Evolutionary conservation across 2,888 invertebrate species (phyloP).

Genomic region (Magallana nippona): DNA sequence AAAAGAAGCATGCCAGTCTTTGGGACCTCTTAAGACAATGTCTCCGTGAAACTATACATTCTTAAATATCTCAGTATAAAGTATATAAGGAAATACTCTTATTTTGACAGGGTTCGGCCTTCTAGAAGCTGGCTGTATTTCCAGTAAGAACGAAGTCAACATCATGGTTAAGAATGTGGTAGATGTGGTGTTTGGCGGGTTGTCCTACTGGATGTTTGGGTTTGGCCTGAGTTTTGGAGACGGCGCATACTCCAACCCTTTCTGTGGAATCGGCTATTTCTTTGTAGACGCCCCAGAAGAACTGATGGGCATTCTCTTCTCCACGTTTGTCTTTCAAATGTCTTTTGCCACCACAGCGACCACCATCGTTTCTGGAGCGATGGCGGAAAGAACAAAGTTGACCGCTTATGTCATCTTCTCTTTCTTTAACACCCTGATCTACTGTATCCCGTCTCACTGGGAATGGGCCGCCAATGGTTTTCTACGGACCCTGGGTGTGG

Average conservation of each 20-base stretch:
- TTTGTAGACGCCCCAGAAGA: constrained; percentile 83
- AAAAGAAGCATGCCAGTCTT: too few relatives aligned
- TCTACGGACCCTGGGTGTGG: constrained; percentile 59
- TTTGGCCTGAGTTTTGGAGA: constrained; percentile 92
- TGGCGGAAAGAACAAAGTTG: constrained; percentile 78
- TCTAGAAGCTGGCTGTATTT: constrained; percentile 94
- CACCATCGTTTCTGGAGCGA: constrained; percentile 78
- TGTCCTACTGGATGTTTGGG: constrained; percentile 97
- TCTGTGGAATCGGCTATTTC: constrained; percentile 92
- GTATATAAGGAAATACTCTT: neutral
- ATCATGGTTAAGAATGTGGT: constrained; percentile 99
- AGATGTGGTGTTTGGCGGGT: constrained; percentile 95
- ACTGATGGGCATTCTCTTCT: constrained; percentile 67
- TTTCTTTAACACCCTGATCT: constrained; percentile 74
- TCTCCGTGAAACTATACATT: too few relatives aligned
- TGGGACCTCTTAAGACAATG: too few relatives aligned
- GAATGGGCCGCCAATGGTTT: constrained; percentile 78
- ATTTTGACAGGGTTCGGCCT: constrained; percentile 90
- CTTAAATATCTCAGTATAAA: too few relatives aligned
- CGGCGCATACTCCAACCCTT: constrained; percentile 85
- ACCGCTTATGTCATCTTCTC: constrained; percentile 76
- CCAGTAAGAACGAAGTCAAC: constrained; percentile 91
- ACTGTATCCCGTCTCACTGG: constrained; percentile 80
- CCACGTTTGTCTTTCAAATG: constrained; percentile 76
- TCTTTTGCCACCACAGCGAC: constrained; percentile 76